Conservation (phyloP, 2,113 vertebrate genomes). For the Xyliphius kryptos region DNA sequence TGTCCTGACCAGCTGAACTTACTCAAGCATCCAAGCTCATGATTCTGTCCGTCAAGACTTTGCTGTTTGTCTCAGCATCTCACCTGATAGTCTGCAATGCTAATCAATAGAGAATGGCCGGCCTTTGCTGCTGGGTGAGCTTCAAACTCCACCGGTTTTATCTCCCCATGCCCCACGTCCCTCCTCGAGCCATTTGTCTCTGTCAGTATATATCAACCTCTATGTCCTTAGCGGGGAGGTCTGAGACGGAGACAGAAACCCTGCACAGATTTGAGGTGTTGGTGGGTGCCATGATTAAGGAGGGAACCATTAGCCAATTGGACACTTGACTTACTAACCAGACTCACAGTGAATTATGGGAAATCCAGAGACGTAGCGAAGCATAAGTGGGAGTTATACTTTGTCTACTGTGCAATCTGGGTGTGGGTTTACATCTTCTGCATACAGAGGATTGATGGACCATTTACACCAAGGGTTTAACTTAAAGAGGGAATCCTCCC, state of each 20-base stretch:
- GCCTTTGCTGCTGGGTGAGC: constrained; percentile 26
- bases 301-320: constrained; percentile 39
- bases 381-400: constrained; percentile 17
- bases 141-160: constrained; percentile 35
- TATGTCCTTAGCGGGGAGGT: constrained; percentile 42
- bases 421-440: constrained; percentile 9
- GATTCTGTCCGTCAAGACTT: constrained; percentile 46
- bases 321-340: constrained; percentile 26
- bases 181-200: constrained; percentile 49
- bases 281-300: constrained; percentile 20
- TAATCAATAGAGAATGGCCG: constrained; percentile 54
- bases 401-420: constrained; percentile 12
- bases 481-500: constrained; percentile 1
- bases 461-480: background rate
- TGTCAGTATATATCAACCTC: constrained; percentile 53
- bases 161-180: constrained; percentile 40
- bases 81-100: constrained; percentile 58
- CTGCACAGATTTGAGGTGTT: constrained; percentile 6
- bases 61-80: constrained; percentile 46
- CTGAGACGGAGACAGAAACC: constrained; percentile 21
- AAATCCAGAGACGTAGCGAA: constrained; percentile 19
- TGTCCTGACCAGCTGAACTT: constrained; percentile 37
- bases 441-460: background rate
- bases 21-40: constrained; percentile 45
- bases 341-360: constrained; percentile 30